Evolutionary conservation across 2,113 vertebrate genomes (phyloP).

Genomic region (Gopherus evgoodei): DNA sequence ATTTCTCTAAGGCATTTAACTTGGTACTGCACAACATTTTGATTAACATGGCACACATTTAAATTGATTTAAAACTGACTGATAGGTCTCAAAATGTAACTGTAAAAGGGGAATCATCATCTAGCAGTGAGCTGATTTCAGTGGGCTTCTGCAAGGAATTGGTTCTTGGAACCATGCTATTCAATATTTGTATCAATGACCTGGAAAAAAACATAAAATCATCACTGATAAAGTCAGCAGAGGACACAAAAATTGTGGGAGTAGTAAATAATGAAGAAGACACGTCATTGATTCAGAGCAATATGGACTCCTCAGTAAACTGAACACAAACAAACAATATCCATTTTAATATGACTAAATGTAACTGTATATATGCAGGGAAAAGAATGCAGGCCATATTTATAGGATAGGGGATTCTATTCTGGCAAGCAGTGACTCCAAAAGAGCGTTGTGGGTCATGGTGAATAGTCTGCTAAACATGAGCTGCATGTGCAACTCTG

Average conservation of each 20-base stretch:
- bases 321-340: too few species aligned
- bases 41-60: background rate
- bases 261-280: background rate
- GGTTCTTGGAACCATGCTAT: background rate
- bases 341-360: too few species aligned
- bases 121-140: background rate
- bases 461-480: background rate
- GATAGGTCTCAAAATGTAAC: background rate
- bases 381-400: background rate
- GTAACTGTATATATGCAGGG: too few species aligned
- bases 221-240: background rate
- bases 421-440: background rate
- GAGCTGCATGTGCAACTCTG: background rate
- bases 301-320: background rate
- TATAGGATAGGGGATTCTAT: background rate
- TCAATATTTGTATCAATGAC: background rate
- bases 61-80: background rate
- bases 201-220: background rate
- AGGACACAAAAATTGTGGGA: background rate
- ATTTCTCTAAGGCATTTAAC: background rate
- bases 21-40: background rate
- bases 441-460: background rate
- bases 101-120: background rate
- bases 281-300: background rate
- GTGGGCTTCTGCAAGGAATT: background rate